phyloP scores from a whole-genome alignment of 2,113 vertebrate species.

The Microtus richardsoni region DNA sequence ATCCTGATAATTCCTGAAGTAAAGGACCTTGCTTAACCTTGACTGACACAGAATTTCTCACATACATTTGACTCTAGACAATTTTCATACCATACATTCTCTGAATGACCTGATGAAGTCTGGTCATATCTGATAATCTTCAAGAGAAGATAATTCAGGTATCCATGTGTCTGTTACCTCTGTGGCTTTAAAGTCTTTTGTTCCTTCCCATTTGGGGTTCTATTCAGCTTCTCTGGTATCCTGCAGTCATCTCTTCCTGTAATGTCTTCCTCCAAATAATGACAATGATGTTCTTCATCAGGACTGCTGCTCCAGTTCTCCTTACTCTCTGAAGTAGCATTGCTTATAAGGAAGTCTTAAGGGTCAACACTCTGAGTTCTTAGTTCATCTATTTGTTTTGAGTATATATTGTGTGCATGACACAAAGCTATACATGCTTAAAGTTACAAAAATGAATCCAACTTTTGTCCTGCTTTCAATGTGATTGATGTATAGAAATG shows the following conservation, averaged over 20 bases:
- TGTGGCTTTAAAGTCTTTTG: neutral
- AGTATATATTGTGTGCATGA: neutral
- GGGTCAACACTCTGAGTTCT: accelerated
- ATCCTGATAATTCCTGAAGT: neutral
- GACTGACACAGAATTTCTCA: neutral
- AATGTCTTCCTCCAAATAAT: neutral
- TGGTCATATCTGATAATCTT: neutral
- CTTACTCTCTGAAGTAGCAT: neutral
- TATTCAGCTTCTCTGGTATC: neutral
- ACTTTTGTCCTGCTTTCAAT: neutral
- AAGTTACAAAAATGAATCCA: neutral
- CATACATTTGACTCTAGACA: neutral
- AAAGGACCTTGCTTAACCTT: neutral
- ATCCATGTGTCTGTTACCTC: neutral
- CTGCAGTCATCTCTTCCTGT: neutral
- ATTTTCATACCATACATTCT: neutral
- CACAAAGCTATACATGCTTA: neutral
- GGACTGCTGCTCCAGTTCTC: accelerated
- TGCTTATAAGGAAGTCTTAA: neutral
- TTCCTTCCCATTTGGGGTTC: too few relatives aligned
- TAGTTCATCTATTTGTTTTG: neutral
- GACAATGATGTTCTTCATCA: neutral
- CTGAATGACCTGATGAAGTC: neutral
- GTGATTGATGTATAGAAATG: neutral
- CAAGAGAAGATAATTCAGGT: neutral